A percentile compares a stretch with the other conserved stretches of the same genome.
phyloP scores from a whole-genome alignment of 2,888 invertebrate species.

The Microlaimidae sp. region DNA sequence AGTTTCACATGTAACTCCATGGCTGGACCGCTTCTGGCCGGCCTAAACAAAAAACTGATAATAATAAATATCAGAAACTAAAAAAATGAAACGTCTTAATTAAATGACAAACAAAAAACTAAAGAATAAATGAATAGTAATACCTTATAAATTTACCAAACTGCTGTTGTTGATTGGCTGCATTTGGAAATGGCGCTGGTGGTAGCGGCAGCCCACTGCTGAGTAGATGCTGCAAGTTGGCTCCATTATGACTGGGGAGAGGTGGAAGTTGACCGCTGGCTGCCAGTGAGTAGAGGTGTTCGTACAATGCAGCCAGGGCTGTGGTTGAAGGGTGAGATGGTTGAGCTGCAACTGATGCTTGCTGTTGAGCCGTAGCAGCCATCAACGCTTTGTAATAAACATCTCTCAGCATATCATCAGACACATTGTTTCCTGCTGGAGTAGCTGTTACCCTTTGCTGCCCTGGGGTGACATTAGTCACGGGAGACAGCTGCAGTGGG shows the following conservation, averaged over 20 bases:
- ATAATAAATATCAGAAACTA: too few species aligned
- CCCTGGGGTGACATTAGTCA: background rate
- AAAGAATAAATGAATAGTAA: too few species aligned
- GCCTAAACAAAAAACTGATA: constrained; percentile 13
- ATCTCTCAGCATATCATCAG: background rate
- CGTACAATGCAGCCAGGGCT: background rate
- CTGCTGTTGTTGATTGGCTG: too few species aligned
- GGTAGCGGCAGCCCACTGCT: background rate
- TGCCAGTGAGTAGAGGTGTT: background rate
- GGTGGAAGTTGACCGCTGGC: background rate
- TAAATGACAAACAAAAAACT: too few species aligned
- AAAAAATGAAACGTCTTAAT: too few species aligned
- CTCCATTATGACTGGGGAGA: background rate
- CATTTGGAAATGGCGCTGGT: too few species aligned
- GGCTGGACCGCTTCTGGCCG: constrained; percentile 36
- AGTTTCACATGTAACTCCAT: constrained; percentile 51
- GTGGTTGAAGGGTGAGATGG: background rate
- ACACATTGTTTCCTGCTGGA: background rate
- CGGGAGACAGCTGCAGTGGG: background rate
- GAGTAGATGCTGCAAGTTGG: background rate
- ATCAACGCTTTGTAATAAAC: background rate
- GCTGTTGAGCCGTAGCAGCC: background rate
- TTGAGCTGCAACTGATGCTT: background rate
- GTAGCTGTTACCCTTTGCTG: background rate
- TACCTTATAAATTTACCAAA: too few species aligned